Evolutionary conservation across 2,797 vertebrate genomes (phyloP), one percentile per base, ranked within the genome.

Genomic region (Tolypeutes matacus): DNA sequence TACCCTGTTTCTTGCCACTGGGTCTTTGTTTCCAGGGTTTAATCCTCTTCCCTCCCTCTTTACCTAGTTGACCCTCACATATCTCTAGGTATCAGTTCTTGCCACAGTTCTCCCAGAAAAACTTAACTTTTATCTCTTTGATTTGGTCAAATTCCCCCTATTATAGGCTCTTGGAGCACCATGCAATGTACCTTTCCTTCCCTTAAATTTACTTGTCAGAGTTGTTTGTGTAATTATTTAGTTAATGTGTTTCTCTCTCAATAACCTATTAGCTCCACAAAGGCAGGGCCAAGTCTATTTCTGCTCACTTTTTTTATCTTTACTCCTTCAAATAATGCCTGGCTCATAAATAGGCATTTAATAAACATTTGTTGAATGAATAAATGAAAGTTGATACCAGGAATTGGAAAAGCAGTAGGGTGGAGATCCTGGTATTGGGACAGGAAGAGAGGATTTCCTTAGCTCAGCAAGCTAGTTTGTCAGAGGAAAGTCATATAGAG

Each of bases 311-410:
- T 91, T 91, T 58, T 70, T 84, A 86, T 77, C 77, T n/a, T 13
- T 87, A 31, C 36, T 86, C 58, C 62, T 42, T 93, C 80, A 14
- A 91, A 90, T 70, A 87, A 34, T 87, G 31, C 18, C 29, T 96
- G 46, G 21, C 51, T 81, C 14, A 76, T 78, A 96, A 93, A 31
- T 84, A 81, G 76, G 39, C 39, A 67, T 76, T 93, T 76, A 64
- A 49, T 85, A 85, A 91, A 80, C 76, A 85, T 67, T 86, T 96
- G 31, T 87, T 83, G 64, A 94, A 81, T 78, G 39, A 85, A 69
- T 91, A 91, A 94, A 70, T 93, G 31, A 51, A 95, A 94, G 39
- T 86, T 77, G 17, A 14, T 65, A 84, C 75, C 39, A 94, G 64
- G 42, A 86, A 78, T 87, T 85, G 18, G 46, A 92, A 95, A 89